Conservation (phyloP, 2,888 invertebrate genomes). For the Trichogramma evanescens region DNA sequence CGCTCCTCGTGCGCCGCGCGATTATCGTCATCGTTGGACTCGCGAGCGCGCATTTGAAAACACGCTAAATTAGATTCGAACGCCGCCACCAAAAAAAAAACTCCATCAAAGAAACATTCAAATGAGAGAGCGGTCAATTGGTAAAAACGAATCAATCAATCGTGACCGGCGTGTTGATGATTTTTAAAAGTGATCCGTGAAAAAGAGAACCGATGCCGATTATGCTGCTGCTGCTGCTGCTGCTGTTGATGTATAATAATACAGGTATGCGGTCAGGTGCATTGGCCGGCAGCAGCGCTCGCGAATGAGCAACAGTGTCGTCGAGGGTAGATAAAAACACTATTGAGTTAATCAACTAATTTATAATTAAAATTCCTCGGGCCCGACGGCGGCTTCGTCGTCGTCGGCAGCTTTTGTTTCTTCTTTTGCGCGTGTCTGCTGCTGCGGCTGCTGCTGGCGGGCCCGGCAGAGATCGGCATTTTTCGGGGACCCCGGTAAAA, state of each 20-base stretch:
- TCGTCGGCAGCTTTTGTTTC: constrained; percentile 23
- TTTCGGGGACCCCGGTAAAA: no score
- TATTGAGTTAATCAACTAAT: constrained; percentile 49
- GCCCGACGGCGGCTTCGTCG: constrained; percentile 17
- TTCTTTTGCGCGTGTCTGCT: constrained; percentile 1
- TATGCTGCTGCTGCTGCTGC: neutral
- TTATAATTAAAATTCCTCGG: constrained; percentile 48
- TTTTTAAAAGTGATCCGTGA: constrained; percentile 1
- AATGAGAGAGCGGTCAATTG: neutral
- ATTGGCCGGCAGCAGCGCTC: neutral
- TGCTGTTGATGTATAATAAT: constrained; percentile 18
- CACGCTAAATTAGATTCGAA: constrained; percentile 12
- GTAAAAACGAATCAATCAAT: constrained; percentile 21
- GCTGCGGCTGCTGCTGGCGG: constrained; percentile 8
- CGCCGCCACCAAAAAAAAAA: no score
- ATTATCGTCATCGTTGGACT: neutral
- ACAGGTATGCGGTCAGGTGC: constrained; percentile 24
- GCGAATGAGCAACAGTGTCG: neutral
- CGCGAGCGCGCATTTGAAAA: constrained; percentile 8
- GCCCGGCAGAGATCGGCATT: neutral
- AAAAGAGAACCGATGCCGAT: constrained; percentile 8
- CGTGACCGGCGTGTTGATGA: constrained; percentile 17
- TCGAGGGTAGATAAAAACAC: constrained; percentile 40
- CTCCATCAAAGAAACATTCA: no score
- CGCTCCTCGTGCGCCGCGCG: neutral